A percentile compares a stretch with the other conserved stretches of the same genome.
These are phyloP conservation scores for Scomberomorus guttatus DNA, from an alignment of 2,797 vertebrate species.

Conservation along the genomic window DNA sequence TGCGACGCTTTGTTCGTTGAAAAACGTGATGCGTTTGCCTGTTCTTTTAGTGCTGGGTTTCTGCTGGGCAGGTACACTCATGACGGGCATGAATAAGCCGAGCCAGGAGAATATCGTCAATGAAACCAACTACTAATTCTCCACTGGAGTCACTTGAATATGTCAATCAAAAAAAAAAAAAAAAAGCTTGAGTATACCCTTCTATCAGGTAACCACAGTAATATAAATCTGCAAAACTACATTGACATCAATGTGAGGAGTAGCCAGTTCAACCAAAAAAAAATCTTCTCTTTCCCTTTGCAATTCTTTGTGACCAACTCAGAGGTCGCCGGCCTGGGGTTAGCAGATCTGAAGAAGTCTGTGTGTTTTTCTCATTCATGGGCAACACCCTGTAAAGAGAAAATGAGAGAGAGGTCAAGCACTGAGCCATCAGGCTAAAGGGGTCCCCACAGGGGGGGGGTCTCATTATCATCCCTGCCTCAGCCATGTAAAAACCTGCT, in stretches of 20 bases:
- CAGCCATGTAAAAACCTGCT: slow-evolving; percentile 72
- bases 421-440: slow-evolving; percentile 58
- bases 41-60: slow-evolving; percentile 93
- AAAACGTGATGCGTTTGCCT: slow-evolving; percentile 94
- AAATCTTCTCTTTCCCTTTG: slow-evolving; percentile 48
- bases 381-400: slow-evolving; percentile 78
- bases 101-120: slow-evolving; percentile 38
- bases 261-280: slow-evolving; percentile 14
- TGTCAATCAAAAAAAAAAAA: slow-evolving; percentile 9
- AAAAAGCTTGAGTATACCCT: neutral
- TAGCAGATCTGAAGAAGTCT: slow-evolving; percentile 69
- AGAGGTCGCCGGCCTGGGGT: slow-evolving; percentile 50
- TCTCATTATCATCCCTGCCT: slow-evolving; percentile 71
- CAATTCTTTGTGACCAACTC: slow-evolving; percentile 47
- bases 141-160: slow-evolving; percentile 14
- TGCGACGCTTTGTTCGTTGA: slow-evolving; percentile 87
- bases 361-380: slow-evolving; percentile 73
- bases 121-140: slow-evolving; percentile 27
- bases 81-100: slow-evolving; percentile 86
- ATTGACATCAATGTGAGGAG: slow-evolving; percentile 18
- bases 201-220: neutral
- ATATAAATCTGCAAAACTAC: slow-evolving; percentile 21
- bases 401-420: slow-evolving; percentile 69
- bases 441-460: slow-evolving; percentile 51
- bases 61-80: slow-evolving; percentile 96